Conservation (phyloP, 2,113 vertebrate species). For the Acrocephalus arundinaceus region DNA sequence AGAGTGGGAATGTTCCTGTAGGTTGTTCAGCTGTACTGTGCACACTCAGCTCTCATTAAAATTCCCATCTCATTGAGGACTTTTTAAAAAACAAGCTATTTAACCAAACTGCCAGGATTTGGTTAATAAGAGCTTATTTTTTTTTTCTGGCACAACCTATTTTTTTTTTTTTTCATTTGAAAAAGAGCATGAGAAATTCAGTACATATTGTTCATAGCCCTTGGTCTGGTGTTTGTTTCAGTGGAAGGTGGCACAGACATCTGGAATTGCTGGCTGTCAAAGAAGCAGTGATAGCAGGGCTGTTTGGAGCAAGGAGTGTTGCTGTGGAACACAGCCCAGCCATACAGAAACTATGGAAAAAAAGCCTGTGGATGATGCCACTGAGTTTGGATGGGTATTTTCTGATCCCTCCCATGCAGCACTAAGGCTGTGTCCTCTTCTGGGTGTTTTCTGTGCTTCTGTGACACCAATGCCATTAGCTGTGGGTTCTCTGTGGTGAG, state of each 20-base stretch:
- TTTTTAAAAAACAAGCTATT: neutral
- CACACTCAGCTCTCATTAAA: neutral
- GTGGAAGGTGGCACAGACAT: neutral
- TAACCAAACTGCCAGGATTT: neutral
- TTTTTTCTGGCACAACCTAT: neutral
- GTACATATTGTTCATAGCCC: neutral
- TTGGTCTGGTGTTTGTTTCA: neutral
- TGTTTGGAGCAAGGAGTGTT: neutral
- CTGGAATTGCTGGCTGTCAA: neutral
- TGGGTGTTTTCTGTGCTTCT: neutral
- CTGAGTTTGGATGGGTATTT: neutral
- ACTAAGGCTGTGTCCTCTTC: neutral
- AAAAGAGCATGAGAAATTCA: fast-evolving
- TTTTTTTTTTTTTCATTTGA: neutral
- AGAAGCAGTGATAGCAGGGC: neutral
- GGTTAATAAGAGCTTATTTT: neutral
- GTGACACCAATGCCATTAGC: neutral
- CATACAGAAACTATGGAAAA: neutral
- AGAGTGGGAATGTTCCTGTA: neutral
- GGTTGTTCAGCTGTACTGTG: neutral
- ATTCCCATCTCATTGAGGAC: neutral
- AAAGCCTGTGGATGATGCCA: neutral
- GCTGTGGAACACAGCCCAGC: neutral
- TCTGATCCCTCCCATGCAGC: neutral
- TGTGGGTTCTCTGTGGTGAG: neutral